phyloP scores from a whole-genome alignment of 2,113 vertebrate species.

The Bos javanicus region DNA sequence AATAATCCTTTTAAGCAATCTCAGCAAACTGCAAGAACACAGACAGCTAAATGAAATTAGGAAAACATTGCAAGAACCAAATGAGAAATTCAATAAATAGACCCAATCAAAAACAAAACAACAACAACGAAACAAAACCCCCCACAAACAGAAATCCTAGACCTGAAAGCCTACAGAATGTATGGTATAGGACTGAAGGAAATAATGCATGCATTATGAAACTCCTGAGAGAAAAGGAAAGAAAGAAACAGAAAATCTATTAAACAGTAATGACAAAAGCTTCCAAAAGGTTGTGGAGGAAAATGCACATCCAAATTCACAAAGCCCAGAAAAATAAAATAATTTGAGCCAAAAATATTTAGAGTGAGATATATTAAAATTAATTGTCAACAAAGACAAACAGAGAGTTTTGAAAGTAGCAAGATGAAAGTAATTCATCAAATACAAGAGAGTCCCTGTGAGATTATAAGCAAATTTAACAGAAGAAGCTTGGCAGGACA shows the following conservation, averaged over 20 bases:
- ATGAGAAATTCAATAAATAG: neutral
- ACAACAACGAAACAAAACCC: neutral
- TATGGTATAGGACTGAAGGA: neutral
- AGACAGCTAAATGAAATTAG: neutral
- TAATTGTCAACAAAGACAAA: neutral
- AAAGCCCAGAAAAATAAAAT: neutral
- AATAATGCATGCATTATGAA: neutral
- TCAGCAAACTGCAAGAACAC: neutral
- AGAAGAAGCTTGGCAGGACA: neutral
- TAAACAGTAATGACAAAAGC: neutral
- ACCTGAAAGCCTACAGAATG: neutral
- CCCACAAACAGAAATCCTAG: neutral
- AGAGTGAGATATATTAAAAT: neutral
- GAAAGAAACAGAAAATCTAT: neutral
- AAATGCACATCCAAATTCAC: neutral
- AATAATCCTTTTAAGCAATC: neutral
- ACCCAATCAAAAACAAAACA: neutral
- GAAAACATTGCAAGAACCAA: neutral
- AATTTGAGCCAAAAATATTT: neutral
- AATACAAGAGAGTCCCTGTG: neutral
- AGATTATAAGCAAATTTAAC: neutral
- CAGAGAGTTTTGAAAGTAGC: neutral
- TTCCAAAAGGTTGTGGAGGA: neutral
- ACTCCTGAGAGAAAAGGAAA: neutral
- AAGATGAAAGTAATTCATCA: neutral